Evolutionary conservation across 2,113 vertebrate genomes (phyloP), one percentile per base, ranked within the genome.

Genomic region (Coreoperca whiteheadi): DNA sequence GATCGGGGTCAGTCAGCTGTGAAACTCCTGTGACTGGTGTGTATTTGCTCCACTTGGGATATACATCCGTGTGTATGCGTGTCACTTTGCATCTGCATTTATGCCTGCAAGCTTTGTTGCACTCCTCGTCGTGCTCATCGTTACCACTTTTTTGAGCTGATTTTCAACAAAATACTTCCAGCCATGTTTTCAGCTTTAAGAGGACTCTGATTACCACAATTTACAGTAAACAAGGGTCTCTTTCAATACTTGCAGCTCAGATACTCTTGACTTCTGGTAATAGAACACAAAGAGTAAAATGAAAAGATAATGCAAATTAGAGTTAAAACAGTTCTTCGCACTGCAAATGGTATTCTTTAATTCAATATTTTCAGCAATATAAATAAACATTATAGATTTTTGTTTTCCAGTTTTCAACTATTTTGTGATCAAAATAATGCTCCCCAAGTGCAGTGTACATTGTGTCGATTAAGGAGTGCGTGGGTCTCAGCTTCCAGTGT

Each of bases 21-120:
- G 86, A 93, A 92, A 93, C 87, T 76, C 76, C 77, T 77, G 56
- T 70, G 79, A 90, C 81, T 87, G 87, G 82, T 84, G 86, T 83
- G 84, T 77, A 59, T 79, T 80, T 79, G 82, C 79, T 92, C 61
- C 81, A 54, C 6, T 54, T 79, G 57, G 75, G 77, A 30, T 73
- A 50, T 51, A 76, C 48, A 57, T 70, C 54, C 48, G 34, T 63
- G n/a, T 79, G 37, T 51, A 21, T 51, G 32, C n/a, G 50, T 74
- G 81, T 67, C 48, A 74, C 67, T 68, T 63, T 79, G 50, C 41
- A 54, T 64, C 65, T 78, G 51, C 37, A 39, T 64, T 63, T n/a
- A 23, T 72, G 43, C 4, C 20, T 74, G 15, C 32, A 50, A 64
- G 59, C 39, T 11, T 73, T 48, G 78, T 34, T 20, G 43, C 43